Percentiles rank a stretch among this genome's conserved stretches.
Evolutionary conservation across 2,888 invertebrate species (phyloP).

Genomic region (Andricus curvator): DNA sequence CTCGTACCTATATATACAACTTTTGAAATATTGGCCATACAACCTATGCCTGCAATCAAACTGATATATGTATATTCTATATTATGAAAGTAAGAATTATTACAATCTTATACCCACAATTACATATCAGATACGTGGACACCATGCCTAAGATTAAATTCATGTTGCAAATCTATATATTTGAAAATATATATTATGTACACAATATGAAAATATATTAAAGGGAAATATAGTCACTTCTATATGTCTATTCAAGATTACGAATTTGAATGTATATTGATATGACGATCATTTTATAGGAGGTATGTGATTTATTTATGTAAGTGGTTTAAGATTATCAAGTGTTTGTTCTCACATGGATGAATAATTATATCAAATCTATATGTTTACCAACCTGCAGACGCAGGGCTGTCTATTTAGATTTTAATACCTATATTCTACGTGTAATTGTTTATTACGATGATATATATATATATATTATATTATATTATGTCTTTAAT

Average conservation of each 20-base stretch:
- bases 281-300: neutral
- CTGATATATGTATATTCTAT: neutral
- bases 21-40: neutral
- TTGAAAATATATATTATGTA: neutral
- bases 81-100: neutral
- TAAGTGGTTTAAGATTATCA: neutral
- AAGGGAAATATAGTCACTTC: neutral
- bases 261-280: neutral
- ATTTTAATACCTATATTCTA: neutral
- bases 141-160: constrained; percentile 6
- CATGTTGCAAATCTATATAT: constrained; percentile 14
- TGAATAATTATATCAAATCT: neutral
- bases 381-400: neutral
- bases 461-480: constrained; percentile 45
- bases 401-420: neutral
- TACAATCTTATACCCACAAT: neutral
- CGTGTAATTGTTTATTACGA: neutral
- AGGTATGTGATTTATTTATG: neutral
- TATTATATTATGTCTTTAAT: constrained; percentile 51
- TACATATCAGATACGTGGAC: constrained; percentile 6
- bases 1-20: neutral
- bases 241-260: neutral
- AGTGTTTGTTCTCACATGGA: neutral
- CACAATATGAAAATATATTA: neutral
- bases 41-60: neutral